phyloP scores from a whole-genome alignment of 2,888 invertebrate species.

The Smittia sp. region DNA sequence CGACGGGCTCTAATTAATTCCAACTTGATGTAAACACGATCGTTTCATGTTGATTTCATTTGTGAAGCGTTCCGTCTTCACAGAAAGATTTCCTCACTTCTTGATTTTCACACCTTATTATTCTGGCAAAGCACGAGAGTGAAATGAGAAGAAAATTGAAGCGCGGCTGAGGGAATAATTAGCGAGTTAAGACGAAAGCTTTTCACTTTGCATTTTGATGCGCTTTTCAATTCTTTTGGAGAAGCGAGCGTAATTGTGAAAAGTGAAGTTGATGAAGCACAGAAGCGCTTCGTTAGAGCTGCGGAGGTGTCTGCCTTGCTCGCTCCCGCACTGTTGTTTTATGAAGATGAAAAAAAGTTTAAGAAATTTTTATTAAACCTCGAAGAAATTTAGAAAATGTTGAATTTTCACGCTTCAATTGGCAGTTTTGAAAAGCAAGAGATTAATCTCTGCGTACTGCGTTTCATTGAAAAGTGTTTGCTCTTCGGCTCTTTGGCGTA shows the following conservation, averaged over 20 bases:
- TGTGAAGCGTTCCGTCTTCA: background rate
- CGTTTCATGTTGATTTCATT: background rate
- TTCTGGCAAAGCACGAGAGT: background rate
- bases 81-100: background rate
- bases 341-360: slow-evolving; percentile 1
- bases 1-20: slow-evolving; percentile 1
- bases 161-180: background rate
- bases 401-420: background rate
- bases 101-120: background rate
- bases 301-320: background rate
- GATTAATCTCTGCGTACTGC: no score
- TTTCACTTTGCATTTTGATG: background rate
- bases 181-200: background rate
- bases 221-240: background rate
- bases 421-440: no score
- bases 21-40: background rate
- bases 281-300: background rate
- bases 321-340: background rate
- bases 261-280: background rate
- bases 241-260: background rate
- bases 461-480: no score
- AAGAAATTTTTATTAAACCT: background rate
- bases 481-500: no score
- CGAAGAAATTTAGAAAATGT: background rate
- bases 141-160: background rate